Conservation (phyloP, 2,888 invertebrate species). For the Isotomurus palustris region DNA sequence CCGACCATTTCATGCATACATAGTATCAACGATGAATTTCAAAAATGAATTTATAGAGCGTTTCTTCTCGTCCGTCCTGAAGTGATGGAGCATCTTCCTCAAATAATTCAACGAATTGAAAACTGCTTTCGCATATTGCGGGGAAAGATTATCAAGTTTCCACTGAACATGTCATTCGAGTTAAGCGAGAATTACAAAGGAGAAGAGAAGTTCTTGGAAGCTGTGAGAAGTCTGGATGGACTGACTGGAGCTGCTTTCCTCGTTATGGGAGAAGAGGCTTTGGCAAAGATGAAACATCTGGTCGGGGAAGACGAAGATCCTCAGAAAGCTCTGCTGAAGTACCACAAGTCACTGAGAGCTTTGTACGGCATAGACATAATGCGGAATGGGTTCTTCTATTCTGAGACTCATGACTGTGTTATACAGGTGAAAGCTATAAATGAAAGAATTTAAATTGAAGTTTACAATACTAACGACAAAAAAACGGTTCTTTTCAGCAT, state of each 20-base stretch:
- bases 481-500: constrained; percentile 12
- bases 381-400: constrained; percentile 31
- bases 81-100: constrained; percentile 24
- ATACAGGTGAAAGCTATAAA: constrained; percentile 10
- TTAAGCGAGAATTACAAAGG: constrained; percentile 15
- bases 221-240: neutral
- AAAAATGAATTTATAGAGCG: constrained; percentile 13
- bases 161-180: constrained; percentile 16
- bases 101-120: constrained; percentile 28
- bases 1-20: neutral
- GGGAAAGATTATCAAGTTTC: constrained; percentile 26
- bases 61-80: constrained; percentile 33
- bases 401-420: constrained; percentile 24
- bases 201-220: constrained; percentile 22
- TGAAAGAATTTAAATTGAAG: neutral
- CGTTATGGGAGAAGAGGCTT: constrained; percentile 32
- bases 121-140: constrained; percentile 32
- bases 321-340: constrained; percentile 24
- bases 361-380: constrained; percentile 22
- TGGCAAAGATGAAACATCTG: constrained; percentile 28
- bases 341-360: constrained; percentile 25
- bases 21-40: neutral
- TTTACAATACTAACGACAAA: constrained; percentile 5
- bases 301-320: constrained; percentile 32
- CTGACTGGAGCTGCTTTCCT: constrained; percentile 27